Evolutionary conservation across 2,113 vertebrate genomes (phyloP), one percentile per base, ranked within the genome.

Genomic region (Amazona vittata): DNA sequence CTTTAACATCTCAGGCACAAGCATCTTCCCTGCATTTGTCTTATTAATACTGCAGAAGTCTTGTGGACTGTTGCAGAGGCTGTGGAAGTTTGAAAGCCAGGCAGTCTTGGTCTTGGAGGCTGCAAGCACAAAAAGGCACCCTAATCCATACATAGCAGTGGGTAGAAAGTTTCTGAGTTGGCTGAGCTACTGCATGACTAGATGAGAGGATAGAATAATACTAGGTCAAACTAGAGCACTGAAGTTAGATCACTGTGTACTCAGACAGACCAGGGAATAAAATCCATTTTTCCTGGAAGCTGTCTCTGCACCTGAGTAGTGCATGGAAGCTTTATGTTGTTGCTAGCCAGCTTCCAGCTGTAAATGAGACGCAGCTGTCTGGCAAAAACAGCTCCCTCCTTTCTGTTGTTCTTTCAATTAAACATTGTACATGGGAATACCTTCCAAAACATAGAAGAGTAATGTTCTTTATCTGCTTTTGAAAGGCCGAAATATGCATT

Each of bases 401-500:
- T 95, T 90, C 69, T 89, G 62, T 86, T 85, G 39, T 76, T 86
- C 71, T 88, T 77, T 90, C 33, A 90, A 21, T 86, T 53, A 79
- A 90, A 71, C 15, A 11, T 81, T 2, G 0, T 76, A 31, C 31
- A 7, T 78, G 39, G 49, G 47, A 91, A 80, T 82, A 55, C 15
- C 71, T 55, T 76, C 49, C 47, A 86, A 83, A 92, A 41, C 11
- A 15, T 79, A 83, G 82, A 77, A 63, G 20, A 91, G 29, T 97
- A 43, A 98, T 52, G 11, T 93, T 67, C 63, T 94, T 75, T 90
- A 15, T 93, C 76, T 97, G 12, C 80, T 96, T 95, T 55, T 91
- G 57, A 86, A 96, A 99, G 99, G 97, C 99, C 99, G 2, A 99
- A 99, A 93, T 99, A 99, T 6, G 99, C 99, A 18, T 97, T 99